Percentiles rank a stretch among this genome's conserved stretches.
Conservation (phyloP, 2,888 invertebrate species). For the Cephus sareptanus region DNA sequence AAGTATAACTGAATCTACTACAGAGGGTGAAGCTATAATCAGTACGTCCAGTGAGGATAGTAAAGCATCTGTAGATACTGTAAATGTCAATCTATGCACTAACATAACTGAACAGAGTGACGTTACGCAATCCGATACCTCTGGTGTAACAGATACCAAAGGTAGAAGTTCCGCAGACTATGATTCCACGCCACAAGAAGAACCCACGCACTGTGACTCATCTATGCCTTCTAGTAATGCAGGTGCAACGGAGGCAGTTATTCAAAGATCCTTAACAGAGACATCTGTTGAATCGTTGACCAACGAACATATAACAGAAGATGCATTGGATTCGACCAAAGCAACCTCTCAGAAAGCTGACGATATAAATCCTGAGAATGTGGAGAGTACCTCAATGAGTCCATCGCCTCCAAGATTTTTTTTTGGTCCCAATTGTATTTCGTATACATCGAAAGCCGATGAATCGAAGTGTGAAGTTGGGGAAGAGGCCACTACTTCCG, state of each 20-base stretch:
- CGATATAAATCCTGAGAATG: not conserved
- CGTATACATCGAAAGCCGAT: constrained; percentile 45
- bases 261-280: not conserved
- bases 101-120: constrained; percentile 11
- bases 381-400: not conserved
- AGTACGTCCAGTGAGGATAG: constrained; percentile 29
- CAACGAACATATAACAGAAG: not conserved
- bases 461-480: constrained; percentile 21
- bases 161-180: not conserved
- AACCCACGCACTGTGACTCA: constrained; percentile 1
- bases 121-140: constrained; percentile 3
- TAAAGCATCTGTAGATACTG: not conserved
- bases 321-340: not conserved
- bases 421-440: constrained; percentile 63
- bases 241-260: not conserved
- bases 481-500: constrained; percentile 30
- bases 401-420: constrained; percentile 56
- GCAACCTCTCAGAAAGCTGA: not conserved
- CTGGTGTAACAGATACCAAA: constrained; percentile 1
- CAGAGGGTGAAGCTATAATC: constrained; percentile 32
- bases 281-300: constrained; percentile 1
- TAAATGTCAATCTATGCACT: not conserved
- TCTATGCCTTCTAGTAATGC: not conserved
- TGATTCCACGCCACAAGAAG: not conserved
- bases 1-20: constrained; percentile 18